Evolutionary conservation across 2,797 vertebrate genomes (phyloP), one percentile per base, ranked within the genome.

Genomic region (Danio aesculapii): DNA sequence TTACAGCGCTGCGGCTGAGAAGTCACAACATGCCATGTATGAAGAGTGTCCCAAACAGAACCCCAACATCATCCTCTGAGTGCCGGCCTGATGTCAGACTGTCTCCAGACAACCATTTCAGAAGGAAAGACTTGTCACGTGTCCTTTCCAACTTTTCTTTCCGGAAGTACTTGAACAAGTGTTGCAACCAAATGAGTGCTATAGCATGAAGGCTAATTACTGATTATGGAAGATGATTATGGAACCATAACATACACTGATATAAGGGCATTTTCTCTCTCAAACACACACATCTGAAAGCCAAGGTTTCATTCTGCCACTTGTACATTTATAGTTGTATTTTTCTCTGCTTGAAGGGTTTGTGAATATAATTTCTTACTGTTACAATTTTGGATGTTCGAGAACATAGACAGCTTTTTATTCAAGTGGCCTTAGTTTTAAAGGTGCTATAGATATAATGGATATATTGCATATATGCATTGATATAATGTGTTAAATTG

Each of bases 1-100:
- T 77, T 19, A 10, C 80, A 91, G 88, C 52, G 61, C 83, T 53
- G 84, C 85, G 30, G 70, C 77, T 5, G 57, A 44, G 3, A 16
- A 67, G 0, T 67, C 75, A 76, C 85, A 77, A 81, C 62, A 71
- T 0, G 67, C 61, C 49, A 13, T 62, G 7, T 67, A 55, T 49
- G 62, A 84, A 39, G 52, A 43, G 6, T 19, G 6, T 84, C 14
- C 14, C 58, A 71, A 79, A 21, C 81, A 14, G 68, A 84, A 73
- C 49, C 17, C 30, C 0, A 49, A 78, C 5, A 8, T 63, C 19
- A n/a, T 6, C 14, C 46, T 78, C 16, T 68, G 30, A 78, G 50
- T 3, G 14, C 5, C 16, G 14, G 12, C 1, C 46, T 75, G 41
- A 46, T 74, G 12, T 5, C 46, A 53, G 44, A 64, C 87, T 0